Base-by-base conservation (phyloP, 1,140 invertebrate species). In the Pentalonia nigronervosa region DNA sequence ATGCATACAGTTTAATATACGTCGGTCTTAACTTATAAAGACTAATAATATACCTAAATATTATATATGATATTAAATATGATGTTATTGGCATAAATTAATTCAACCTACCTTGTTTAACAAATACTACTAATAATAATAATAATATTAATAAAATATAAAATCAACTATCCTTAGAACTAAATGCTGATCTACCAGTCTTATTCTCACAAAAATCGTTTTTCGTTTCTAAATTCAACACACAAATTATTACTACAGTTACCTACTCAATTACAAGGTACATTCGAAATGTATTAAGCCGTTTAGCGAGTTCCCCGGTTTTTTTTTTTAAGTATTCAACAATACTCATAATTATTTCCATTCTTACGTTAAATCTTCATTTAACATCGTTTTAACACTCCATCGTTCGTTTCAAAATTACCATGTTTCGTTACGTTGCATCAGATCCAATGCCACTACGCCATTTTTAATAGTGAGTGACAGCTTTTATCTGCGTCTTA, bases 331-430 rank as follows among this genome's bases (percentile, higher is more conserved):
- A 67, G 60, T 76, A 76, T 34, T 76, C 60, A 7, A 76, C 60
- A 76, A 76, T 76, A 76, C 60, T 76, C 60, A 76, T 76, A 76
- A 76, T 76, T 76, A 34, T 76, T n/a, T 76, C 60, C n/a, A 76
- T 76, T 76, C 30, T 76, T 76, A 76, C 30, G 17, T 76, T 76
- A 20, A 76, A 4, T 76, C 60, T n/a, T n/a, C 4, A 4, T 76
- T 76, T 76, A 76, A 76, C 60, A 76, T 34, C 17, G 30, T 76
- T n/a, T 76, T 76, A 76, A n/a, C 4, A n/a, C 60, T 11, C 14
- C 14, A 76, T 76, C 60, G n/a, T 76, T 76, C 30, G 60, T 76
- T 76, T 76, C n/a, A 76, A 76, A 76, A 76, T 34, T 76, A 76
- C 60, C 17, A n/a, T 76, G n/a, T 76, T 76, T 76, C 14, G 60